phyloP scores from a whole-genome alignment of 2,113 vertebrate species.

The Cebus imitator region DNA sequence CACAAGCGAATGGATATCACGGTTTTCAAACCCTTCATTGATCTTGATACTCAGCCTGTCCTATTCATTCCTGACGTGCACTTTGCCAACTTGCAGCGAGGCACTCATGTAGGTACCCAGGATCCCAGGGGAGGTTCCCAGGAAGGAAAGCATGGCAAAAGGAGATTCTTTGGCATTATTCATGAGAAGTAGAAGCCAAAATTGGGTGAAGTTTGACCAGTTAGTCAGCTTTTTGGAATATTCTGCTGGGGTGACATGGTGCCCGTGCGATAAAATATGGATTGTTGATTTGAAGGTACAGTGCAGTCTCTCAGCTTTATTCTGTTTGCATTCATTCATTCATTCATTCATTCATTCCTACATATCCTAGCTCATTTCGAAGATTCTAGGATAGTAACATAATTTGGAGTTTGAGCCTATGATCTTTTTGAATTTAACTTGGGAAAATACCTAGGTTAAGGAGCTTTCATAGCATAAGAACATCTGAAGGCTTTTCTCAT shows the following conservation, averaged over 20 bases:
- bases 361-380: neutral
- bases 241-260: rapidly evolving
- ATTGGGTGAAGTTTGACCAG: neutral
- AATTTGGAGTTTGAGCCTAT: neutral
- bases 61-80: slow-evolving; percentile 98
- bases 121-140: rapidly evolving
- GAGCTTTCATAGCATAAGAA: rapidly evolving
- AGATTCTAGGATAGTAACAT: neutral
- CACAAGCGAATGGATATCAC: slow-evolving; percentile 95
- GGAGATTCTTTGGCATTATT: neutral
- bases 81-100: slow-evolving; percentile 93
- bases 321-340: neutral
- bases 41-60: slow-evolving; percentile 95
- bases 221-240: neutral
- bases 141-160: rapidly evolving
- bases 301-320: rapidly evolving
- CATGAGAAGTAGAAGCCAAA: neutral
- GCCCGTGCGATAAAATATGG: rapidly evolving
- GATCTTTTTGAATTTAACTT: neutral
- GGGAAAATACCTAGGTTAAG: neutral
- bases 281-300: rapidly evolving
- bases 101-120: slow-evolving; percentile 89
- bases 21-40: slow-evolving; percentile 93
- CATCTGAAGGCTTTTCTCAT: rapidly evolving
- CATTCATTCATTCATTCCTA: neutral